phyloP scores from a whole-genome alignment of 2,113 vertebrate genomes.

The Podarcis muralis region DNA sequence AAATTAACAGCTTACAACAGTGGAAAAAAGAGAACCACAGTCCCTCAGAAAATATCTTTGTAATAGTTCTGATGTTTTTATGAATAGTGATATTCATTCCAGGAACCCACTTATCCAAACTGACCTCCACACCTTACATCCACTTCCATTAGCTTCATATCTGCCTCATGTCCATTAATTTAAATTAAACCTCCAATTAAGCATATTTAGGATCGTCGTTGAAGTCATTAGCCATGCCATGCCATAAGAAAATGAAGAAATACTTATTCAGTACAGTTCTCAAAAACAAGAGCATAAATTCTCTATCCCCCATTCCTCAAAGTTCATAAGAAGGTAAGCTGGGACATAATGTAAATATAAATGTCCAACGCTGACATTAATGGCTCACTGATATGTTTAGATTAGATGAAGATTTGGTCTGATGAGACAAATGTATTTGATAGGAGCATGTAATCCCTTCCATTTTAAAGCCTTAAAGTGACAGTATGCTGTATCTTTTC shows the following conservation, averaged over 20 bases:
- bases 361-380: not conserved
- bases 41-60: too few relatives aligned
- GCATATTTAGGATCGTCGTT: not conserved
- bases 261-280: not conserved
- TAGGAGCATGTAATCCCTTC: not conserved
- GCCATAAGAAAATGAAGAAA: not conserved
- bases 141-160: not conserved
- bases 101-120: too few relatives aligned
- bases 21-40: too few relatives aligned
- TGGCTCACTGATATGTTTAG: conserved; percentile 13
- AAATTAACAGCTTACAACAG: too few relatives aligned
- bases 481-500: conserved; percentile 54
- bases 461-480: conserved; percentile 70
- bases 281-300: not conserved
- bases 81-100: too few relatives aligned
- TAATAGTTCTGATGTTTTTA: too few relatives aligned
- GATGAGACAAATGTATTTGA: conserved; percentile 20
- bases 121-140: not conserved
- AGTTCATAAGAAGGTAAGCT: not conserved
- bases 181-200: not conserved
- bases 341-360: not conserved
- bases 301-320: not conserved
- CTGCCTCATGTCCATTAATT: not conserved
- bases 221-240: not conserved
- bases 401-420: not conserved